Percentiles rank a stretch among this genome's conserved stretches.
Conservation (phyloP, 1,140 invertebrate genomes). For the Plodia interpunctella region DNA sequence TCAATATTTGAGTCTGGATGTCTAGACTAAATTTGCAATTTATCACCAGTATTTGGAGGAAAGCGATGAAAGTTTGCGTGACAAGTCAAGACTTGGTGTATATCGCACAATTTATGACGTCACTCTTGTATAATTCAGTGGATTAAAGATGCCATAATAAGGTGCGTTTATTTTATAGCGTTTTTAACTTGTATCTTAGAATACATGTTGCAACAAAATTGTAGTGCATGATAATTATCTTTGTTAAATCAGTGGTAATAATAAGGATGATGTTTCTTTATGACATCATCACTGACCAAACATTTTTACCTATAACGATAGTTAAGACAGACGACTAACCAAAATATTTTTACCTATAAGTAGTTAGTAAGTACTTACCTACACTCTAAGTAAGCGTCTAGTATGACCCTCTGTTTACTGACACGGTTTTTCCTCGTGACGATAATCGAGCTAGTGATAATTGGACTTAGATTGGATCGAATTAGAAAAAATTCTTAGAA, state of each 20-base stretch:
- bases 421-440: slow-evolving; percentile 31
- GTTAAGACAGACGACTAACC: too few relatives aligned
- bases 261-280: too few relatives aligned
- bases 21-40: not conserved
- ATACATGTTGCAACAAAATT: too few relatives aligned
- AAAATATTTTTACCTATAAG: too few relatives aligned
- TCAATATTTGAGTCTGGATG: too few relatives aligned
- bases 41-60: slow-evolving; percentile 12
- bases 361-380: too few relatives aligned
- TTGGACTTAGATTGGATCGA: slow-evolving; percentile 72
- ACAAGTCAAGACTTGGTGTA: slow-evolving; percentile 22
- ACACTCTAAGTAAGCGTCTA: not conserved
- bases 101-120: slow-evolving; percentile 23
- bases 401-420: slow-evolving; percentile 5
- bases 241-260: too few relatives aligned
- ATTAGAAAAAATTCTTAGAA: slow-evolving; percentile 65
- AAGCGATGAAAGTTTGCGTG: slow-evolving; percentile 23
- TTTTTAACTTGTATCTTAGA: too few relatives aligned
- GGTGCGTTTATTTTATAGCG: too few relatives aligned
- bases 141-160: not conserved
- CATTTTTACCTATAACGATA: too few relatives aligned
- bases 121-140: not conserved
- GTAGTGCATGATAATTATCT: too few relatives aligned
- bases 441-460: slow-evolving; percentile 54
- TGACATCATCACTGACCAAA: too few relatives aligned